Evolutionary conservation across 2,797 vertebrate species (phyloP).

Genomic region (Sparus aurata): DNA sequence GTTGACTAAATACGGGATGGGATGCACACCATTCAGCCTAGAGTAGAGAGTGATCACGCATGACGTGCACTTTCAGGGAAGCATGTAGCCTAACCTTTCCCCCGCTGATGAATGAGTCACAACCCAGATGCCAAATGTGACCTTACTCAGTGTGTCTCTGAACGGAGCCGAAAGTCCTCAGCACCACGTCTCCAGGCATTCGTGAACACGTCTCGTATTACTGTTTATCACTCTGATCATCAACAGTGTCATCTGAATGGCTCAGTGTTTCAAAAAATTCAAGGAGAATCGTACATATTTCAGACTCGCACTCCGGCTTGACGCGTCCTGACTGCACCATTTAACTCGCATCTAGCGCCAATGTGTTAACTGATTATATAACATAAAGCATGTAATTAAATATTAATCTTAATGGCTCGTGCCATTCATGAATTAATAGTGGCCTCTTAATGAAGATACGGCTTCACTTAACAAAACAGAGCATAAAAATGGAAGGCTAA

Average conservation of each 20-base stretch:
- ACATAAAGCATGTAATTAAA: conserved; percentile 1
- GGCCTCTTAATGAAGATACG: background rate
- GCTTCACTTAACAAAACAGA: background rate
- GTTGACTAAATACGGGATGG: conserved; percentile 74
- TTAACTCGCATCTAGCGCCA: background rate
- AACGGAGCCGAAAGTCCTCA: conserved; percentile 10
- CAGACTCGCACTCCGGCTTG: background rate
- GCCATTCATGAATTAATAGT: conserved; percentile 13
- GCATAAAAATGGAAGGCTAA: background rate
- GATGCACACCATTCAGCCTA: conserved; percentile 67
- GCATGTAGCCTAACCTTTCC: conserved; percentile 70
- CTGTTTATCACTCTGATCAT: background rate
- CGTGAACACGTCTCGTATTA: background rate
- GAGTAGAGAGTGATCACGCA: conserved; percentile 69
- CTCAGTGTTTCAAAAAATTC: background rate
- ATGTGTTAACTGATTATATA: conserved; percentile 3
- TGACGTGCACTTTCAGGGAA: conserved; percentile 68
- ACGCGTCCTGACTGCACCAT: background rate
- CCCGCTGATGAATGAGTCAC: conserved; percentile 72
- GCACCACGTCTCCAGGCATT: background rate
- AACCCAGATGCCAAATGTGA: conserved; percentile 58
- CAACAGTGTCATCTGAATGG: background rate
- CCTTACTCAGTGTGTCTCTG: conserved; percentile 29
- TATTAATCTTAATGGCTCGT: conserved; percentile 9
- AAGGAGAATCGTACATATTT: background rate